Percentiles rank a stretch among this genome's conserved stretches.
These are phyloP conservation scores for Tenualosa thibaudeaui DNA, from an alignment of 2,797 vertebrate species.

Conservation along the genomic window DNA sequence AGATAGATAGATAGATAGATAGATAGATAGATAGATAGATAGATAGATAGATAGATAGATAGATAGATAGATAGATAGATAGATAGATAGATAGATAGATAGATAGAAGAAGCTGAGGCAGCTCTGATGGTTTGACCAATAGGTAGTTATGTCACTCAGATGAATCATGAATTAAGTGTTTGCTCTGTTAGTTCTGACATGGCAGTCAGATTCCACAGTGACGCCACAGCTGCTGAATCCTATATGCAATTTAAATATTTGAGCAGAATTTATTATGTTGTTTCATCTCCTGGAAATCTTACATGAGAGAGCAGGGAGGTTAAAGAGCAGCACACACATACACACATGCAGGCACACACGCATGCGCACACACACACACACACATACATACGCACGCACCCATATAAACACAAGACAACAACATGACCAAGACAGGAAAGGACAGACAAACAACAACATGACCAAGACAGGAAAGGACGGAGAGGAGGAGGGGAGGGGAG, in stretches of 20 bases:
- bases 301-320: neutral
- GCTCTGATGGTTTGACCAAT: neutral
- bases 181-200: neutral
- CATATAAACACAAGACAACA: neutral
- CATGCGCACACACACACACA: neutral
- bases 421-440: neutral
- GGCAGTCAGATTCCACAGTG: neutral
- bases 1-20: neutral
- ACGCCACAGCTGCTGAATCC: conserved; percentile 1
- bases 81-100: too few species aligned
- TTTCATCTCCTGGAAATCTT: neutral
- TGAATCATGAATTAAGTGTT: conserved; percentile 14
- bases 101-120: neutral
- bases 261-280: neutral
- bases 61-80: too few species aligned
- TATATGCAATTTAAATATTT: neutral
- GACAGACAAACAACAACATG: neutral
- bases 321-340: neutral
- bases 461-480: neutral
- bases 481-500: conserved; percentile 14
- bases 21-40: neutral
- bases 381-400: neutral
- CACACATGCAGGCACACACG: neutral
- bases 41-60: neutral
- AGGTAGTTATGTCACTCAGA: neutral